These are phyloP conservation scores for Gymnothorax reevesii DNA, from an alignment of 2,797 vertebrate genomes.

Conservation along the genomic window DNA sequence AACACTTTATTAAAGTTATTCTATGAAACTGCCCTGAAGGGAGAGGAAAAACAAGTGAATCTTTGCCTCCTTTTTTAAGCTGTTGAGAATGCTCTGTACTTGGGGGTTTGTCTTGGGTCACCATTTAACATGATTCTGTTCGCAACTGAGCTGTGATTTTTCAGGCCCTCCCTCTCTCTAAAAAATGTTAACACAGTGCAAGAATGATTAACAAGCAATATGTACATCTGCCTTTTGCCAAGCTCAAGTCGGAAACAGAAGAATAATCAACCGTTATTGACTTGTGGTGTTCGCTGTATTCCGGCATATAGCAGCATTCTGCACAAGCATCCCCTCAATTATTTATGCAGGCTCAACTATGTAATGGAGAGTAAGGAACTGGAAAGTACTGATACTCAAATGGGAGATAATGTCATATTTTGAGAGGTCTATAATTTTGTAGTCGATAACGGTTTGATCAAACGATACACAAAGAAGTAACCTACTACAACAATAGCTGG, in stretches of 20 bases:
- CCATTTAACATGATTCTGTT: background rate
- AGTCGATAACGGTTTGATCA: conserved; percentile 9
- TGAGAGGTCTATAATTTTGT: conserved; percentile 7
- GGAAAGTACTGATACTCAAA: conserved; percentile 3
- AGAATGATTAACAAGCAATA: background rate
- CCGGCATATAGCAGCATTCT: background rate
- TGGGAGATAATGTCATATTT: conserved; percentile 20
- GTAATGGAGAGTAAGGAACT: conserved; percentile 11
- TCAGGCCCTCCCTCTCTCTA: background rate
- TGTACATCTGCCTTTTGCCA: background rate
- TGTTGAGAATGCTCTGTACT: background rate
- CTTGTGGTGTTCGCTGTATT: background rate
- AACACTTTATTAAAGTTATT: background rate
- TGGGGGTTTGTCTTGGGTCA: background rate
- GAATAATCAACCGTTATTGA: background rate
- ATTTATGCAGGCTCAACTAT: conserved; percentile 28
- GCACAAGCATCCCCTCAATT: background rate
- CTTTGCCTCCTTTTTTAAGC: background rate
- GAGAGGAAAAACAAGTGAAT: background rate
- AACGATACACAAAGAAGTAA: background rate
- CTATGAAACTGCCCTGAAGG: background rate
- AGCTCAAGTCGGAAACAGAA: background rate
- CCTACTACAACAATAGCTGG: background rate
- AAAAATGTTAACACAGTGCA: background rate
- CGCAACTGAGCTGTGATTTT: background rate